Evolutionary conservation across 2,888 invertebrate genomes (phyloP).

Genomic region (Ormyrus pomaceus): DNA sequence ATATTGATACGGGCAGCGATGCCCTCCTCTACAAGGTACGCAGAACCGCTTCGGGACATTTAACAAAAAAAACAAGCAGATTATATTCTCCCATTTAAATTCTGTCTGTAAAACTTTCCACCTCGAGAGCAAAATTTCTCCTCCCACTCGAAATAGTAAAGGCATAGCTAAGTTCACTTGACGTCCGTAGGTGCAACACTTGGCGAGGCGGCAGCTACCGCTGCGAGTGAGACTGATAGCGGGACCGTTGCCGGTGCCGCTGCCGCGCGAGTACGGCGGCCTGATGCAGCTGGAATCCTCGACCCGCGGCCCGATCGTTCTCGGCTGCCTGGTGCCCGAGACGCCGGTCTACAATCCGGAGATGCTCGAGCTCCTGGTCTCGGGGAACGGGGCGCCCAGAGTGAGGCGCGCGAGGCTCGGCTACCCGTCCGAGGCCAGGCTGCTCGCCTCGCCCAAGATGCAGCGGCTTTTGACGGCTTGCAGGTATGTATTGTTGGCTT

Average conservation of each 20-base stretch:
- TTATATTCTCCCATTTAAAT: too few relatives aligned
- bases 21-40: slow-evolving; percentile 75
- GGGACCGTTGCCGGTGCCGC: slow-evolving; percentile 73
- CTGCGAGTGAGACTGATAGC: slow-evolving; percentile 77
- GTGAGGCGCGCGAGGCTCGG: slow-evolving; percentile 71
- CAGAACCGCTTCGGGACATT: neutral
- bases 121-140: too few relatives aligned
- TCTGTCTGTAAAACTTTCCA: too few relatives aligned
- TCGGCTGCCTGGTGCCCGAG: slow-evolving; percentile 77
- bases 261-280: slow-evolving; percentile 73
- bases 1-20: slow-evolving; percentile 67
- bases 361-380: slow-evolving; percentile 73
- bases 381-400: slow-evolving; percentile 72
- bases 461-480: slow-evolving; percentile 76
- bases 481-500: slow-evolving; percentile 64
- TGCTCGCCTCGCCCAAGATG: slow-evolving; percentile 76
- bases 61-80: too few relatives aligned
- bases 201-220: slow-evolving; percentile 76
- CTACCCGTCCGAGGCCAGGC: slow-evolving; percentile 75
- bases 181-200: slow-evolving; percentile 72
- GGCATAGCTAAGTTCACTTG: neutral
- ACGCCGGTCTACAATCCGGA: slow-evolving; percentile 73
- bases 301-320: slow-evolving; percentile 75
- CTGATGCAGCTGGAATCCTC: slow-evolving; percentile 75
- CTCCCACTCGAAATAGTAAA: too few relatives aligned